Evolutionary conservation across 2,797 vertebrate genomes (phyloP).

Genomic region (Danio albolineatus): DNA sequence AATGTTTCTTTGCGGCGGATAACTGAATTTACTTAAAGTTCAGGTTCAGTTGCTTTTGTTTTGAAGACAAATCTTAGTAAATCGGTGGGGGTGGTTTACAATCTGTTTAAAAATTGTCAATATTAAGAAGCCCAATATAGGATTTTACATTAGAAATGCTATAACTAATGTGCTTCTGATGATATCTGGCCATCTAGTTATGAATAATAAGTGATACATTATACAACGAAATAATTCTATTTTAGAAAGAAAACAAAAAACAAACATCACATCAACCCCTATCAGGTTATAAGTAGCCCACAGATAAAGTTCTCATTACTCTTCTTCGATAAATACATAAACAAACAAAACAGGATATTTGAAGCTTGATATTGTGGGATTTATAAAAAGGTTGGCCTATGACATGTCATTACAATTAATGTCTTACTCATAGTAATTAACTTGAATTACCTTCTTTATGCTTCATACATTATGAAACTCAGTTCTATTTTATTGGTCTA

Average conservation of each 20-base stretch:
- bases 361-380: neutral
- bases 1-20: neutral
- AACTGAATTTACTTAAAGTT: neutral
- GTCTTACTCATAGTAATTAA: slow-evolving; percentile 13
- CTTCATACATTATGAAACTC: neutral
- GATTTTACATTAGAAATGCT: no score
- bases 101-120: neutral
- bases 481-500: slow-evolving; percentile 14
- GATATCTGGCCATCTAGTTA: no score
- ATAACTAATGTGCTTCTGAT: no score
- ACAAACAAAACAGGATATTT: neutral
- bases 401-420: slow-evolving; percentile 13
- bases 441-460: neutral
- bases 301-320: neutral
- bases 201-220: neutral
- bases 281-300: neutral
- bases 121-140: no score
- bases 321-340: neutral
- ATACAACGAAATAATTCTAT: neutral
- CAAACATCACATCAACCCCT: neutral
- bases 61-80: neutral
- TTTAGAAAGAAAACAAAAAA: neutral
- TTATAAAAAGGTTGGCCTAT: neutral
- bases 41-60: neutral
- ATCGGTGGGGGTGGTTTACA: neutral